These are phyloP conservation scores for Chaetops frenatus DNA, from an alignment of 2,113 vertebrate genomes.

Conservation along the genomic window DNA sequence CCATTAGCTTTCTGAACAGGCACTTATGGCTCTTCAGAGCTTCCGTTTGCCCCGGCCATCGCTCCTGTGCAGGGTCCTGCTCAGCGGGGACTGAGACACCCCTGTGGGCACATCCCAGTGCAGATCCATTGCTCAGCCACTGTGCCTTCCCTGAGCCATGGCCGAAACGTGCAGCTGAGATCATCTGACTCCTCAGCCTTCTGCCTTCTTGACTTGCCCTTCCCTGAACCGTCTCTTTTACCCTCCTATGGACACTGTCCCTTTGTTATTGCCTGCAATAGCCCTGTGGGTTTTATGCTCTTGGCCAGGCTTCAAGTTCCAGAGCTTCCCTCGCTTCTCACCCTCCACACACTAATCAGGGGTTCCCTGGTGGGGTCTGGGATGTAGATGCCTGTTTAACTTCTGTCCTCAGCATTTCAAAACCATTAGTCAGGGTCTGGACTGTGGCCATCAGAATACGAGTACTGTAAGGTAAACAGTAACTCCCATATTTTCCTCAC, in stretches of 20 bases:
- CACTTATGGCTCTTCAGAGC: background rate
- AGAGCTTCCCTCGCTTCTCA: slow-evolving; percentile 42
- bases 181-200: background rate
- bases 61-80: background rate
- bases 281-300: slow-evolving; percentile 37
- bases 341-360: slow-evolving; percentile 49
- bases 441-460: slow-evolving; percentile 60
- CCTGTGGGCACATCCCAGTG: background rate
- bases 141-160: background rate
- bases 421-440: slow-evolving; percentile 75
- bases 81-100: background rate
- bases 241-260: background rate
- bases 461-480: slow-evolving; percentile 61
- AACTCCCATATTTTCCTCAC: slow-evolving; percentile 57
- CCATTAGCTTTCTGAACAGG: background rate
- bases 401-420: slow-evolving; percentile 74
- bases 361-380: slow-evolving; percentile 53
- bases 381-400: slow-evolving; percentile 72
- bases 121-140: background rate
- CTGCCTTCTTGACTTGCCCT: background rate
- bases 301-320: slow-evolving; percentile 51
- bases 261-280: slow-evolving; percentile 33
- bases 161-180: background rate
- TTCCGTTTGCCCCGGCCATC: background rate
- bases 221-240: background rate